These are phyloP conservation scores for Euspilapteryx auroguttella DNA, from an alignment of 2,888 invertebrate genomes.

Conservation along the genomic window DNA sequence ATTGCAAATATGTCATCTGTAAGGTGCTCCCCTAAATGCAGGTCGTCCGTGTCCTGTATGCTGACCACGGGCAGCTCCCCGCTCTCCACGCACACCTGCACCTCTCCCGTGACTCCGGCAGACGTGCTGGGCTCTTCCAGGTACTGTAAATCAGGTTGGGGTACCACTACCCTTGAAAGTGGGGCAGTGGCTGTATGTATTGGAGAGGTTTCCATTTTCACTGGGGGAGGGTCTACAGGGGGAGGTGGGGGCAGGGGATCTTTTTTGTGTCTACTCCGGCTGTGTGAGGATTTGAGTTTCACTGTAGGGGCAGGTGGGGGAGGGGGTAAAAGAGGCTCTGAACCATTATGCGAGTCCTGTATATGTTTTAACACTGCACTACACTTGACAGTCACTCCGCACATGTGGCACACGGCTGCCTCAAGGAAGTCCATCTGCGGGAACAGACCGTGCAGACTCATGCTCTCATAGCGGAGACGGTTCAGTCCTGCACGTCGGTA, in stretches of 20 bases:
- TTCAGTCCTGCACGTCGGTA: constrained; percentile 48
- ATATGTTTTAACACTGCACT: constrained; percentile 77
- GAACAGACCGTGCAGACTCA: constrained; percentile 76
- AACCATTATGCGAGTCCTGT: constrained; percentile 53
- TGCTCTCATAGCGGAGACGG: constrained; percentile 61
- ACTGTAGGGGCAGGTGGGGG: constrained; percentile 34
- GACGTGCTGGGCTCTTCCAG: constrained; percentile 33
- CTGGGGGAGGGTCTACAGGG: constrained; percentile 29
- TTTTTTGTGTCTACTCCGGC: constrained; percentile 40
- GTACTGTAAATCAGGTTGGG: constrained; percentile 37
- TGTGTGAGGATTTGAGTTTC: constrained; percentile 24
- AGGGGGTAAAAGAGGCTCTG: constrained; percentile 43
- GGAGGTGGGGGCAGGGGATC: constrained; percentile 31
- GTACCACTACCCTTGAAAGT: constrained; percentile 37
- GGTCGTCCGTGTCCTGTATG: constrained; percentile 52
- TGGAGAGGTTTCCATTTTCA: constrained; percentile 35
- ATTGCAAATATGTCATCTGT: constrained; percentile 54
- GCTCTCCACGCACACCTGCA: constrained; percentile 44
- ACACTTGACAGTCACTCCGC: constrained; percentile 76
- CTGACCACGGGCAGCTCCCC: constrained; percentile 54
- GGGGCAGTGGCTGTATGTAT: constrained; percentile 35
- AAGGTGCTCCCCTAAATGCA: constrained; percentile 45
- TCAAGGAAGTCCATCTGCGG: constrained; percentile 77
- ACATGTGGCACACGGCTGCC: constrained; percentile 77
- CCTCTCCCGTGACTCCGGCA: constrained; percentile 29